A percentile compares a stretch with the other conserved stretches of the same genome.
Evolutionary conservation across 2,113 vertebrate species (phyloP).

Genomic region (Zosterops borbonicus): DNA sequence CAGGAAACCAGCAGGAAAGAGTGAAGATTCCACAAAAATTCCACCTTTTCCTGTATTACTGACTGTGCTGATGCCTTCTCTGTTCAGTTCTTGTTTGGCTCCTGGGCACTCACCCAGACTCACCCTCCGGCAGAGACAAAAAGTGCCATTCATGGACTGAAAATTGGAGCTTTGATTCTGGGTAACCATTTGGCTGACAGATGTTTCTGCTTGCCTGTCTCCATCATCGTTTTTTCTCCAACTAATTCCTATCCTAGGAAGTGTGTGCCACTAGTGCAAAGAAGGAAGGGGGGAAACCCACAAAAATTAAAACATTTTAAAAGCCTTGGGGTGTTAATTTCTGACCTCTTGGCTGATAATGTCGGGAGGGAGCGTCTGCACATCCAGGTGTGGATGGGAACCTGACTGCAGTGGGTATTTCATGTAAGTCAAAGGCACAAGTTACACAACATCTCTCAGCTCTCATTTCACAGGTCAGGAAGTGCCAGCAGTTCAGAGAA

Average conservation of each 20-base stretch:
- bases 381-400: neutral
- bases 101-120: constrained; percentile 35
- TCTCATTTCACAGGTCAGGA: neutral
- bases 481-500: neutral
- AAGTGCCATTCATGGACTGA: constrained; percentile 16
- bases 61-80: neutral
- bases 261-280: neutral
- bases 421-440: neutral
- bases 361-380: neutral
- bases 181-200: constrained; percentile 57
- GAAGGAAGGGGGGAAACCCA: neutral
- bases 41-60: constrained; percentile 18
- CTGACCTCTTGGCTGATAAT: neutral
- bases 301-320: neutral
- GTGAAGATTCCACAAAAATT: constrained; percentile 61
- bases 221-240: neutral
- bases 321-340: neutral
- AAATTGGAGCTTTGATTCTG: neutral
- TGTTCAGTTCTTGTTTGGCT: constrained; percentile 39
- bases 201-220: constrained; percentile 22
- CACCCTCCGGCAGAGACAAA: constrained; percentile 18
- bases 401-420: neutral
- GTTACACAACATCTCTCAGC: neutral
- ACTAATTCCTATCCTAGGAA: neutral
- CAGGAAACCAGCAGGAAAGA: constrained; percentile 55